A percentile compares a stretch with the other conserved stretches of the same genome.
phyloP scores from a whole-genome alignment of 2,797 vertebrate species.

The Valencia hispanica region DNA sequence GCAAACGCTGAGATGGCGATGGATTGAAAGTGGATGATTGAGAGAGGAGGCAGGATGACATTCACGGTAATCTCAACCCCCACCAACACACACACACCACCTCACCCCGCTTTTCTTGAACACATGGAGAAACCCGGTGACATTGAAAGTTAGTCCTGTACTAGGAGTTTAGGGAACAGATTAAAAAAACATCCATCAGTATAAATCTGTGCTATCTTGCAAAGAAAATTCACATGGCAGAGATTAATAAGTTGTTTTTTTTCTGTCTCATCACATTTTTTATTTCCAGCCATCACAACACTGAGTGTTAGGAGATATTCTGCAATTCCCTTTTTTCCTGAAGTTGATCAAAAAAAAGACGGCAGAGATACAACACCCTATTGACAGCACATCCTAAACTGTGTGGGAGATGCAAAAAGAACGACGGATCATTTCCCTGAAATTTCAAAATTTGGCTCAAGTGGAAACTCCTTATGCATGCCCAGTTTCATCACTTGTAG shows the following conservation, averaged over 20 bases:
- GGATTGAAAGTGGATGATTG: slow-evolving; percentile 82
- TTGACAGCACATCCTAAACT: slow-evolving; percentile 45
- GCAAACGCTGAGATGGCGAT: slow-evolving; percentile 69
- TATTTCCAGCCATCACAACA: slow-evolving; percentile 38
- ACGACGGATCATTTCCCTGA: slow-evolving; percentile 47
- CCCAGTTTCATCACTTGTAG: slow-evolving; percentile 36
- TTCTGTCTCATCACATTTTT: slow-evolving; percentile 40
- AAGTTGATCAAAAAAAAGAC: slow-evolving; percentile 51
- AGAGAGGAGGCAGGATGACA: slow-evolving; percentile 80
- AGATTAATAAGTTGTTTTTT: slow-evolving; percentile 45
- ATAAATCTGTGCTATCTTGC: slow-evolving; percentile 18
- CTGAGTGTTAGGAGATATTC: slow-evolving; percentile 60
- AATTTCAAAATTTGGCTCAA: slow-evolving; percentile 41
- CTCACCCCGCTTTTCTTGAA: slow-evolving; percentile 38
- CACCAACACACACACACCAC: slow-evolving; percentile 16
- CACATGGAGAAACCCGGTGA: slow-evolving; percentile 59
- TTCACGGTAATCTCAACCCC: slow-evolving; percentile 76
- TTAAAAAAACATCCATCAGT: slow-evolving; percentile 44
- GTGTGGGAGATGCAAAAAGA: slow-evolving; percentile 45
- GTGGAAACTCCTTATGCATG: slow-evolving; percentile 44
- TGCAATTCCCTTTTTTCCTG: slow-evolving; percentile 39
- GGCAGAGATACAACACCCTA: slow-evolving; percentile 42
- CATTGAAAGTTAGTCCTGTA: slow-evolving; percentile 62
- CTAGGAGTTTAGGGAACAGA: slow-evolving; percentile 38
- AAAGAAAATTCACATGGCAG: slow-evolving; percentile 36